Base-by-base conservation (phyloP, 2,113 vertebrate species). In the Paramormyrops kingsleyae region DNA sequence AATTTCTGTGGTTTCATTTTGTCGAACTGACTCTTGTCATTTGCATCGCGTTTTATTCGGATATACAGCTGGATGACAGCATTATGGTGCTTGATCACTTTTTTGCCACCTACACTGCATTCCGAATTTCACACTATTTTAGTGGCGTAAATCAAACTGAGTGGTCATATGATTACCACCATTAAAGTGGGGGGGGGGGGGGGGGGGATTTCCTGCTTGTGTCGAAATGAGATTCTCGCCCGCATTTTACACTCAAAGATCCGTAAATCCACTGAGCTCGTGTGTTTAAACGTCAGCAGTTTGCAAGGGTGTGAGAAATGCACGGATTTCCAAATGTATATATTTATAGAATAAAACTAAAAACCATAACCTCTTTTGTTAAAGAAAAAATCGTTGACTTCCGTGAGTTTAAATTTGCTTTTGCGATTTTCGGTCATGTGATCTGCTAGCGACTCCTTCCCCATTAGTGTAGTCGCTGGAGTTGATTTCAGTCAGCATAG, bases 371-470 rank as follows among this genome's bases (percentile, higher is more conserved):
- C n/a, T n/a, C 4, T 27, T 10, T 86, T 56, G 21, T 56, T 56
- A 21, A 56, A 56, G 19, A 85, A 84, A 10, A 56, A 13, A 9
- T 53, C 15, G n/a, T 77, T 74, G 8, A 70, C 62, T 47, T 49
- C 47, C 42, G 88, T 52, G 27, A 15, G 53, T 88, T 88, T 49
- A 35, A 88, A 50, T 27, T 13, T 88, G 21, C 4, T 27, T 80
- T 80, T n/a, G 24, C 47, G 44, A 50, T 24, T 15, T 88, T 88
- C 83, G 89, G 5, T 92, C 95, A 93, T 92, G 93, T 95, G 94
- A 95, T 92, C 90, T 50, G 5, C 39, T 87, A 88, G 86, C 66
- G 39, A 80, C 70, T 77, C 10, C 70, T 77, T 77, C 70, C 31
- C 15, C 31, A 74, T 77, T 39, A 77, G 15, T 77, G 35, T 24